Evolutionary conservation across 2,113 vertebrate species (phyloP).

Genomic region (Vulpes vulpes): DNA sequence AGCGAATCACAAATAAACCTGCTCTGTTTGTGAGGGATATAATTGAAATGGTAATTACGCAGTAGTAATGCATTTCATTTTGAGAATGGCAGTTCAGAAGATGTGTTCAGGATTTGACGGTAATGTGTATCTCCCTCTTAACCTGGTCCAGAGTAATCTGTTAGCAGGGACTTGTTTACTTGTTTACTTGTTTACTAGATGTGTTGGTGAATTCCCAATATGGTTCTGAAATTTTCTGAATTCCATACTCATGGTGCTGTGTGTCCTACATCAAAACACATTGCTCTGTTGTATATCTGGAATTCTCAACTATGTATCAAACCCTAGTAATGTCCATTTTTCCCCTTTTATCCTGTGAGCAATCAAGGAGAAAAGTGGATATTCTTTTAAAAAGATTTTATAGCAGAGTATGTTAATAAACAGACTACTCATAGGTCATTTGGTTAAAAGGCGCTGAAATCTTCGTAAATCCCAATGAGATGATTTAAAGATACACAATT

Average conservation of each 20-base stretch:
- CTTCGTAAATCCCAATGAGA: constrained; percentile 26
- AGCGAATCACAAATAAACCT: constrained; percentile 85
- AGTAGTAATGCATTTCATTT: constrained; percentile 75
- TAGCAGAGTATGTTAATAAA: not conserved
- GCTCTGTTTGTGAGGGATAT: constrained; percentile 78
- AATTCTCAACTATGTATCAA: constrained; percentile 63
- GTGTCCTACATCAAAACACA: constrained; percentile 44
- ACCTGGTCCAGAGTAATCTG: not conserved
- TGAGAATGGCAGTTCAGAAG: constrained; percentile 71
- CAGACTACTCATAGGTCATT: not conserved
- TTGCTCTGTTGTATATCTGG: not conserved
- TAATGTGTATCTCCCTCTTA: constrained; percentile 11
- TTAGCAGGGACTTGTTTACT: not conserved
- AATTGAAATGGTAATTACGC: constrained; percentile 82
- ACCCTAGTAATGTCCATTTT: not conserved
- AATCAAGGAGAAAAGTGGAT: not conserved
- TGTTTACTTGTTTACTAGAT: not conserved
- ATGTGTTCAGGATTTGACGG: constrained; percentile 44
- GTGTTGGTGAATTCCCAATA: not conserved
- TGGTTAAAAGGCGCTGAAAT: not conserved
- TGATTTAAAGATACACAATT: not conserved
- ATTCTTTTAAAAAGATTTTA: constrained; percentile 25
- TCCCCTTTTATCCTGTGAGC: not conserved
- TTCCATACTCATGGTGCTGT: constrained; percentile 61
- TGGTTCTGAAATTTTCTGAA: constrained; percentile 72